These are phyloP conservation scores for Ploceus nigricollis DNA, from an alignment of 2,113 vertebrate genomes.

Conservation along the genomic window DNA sequence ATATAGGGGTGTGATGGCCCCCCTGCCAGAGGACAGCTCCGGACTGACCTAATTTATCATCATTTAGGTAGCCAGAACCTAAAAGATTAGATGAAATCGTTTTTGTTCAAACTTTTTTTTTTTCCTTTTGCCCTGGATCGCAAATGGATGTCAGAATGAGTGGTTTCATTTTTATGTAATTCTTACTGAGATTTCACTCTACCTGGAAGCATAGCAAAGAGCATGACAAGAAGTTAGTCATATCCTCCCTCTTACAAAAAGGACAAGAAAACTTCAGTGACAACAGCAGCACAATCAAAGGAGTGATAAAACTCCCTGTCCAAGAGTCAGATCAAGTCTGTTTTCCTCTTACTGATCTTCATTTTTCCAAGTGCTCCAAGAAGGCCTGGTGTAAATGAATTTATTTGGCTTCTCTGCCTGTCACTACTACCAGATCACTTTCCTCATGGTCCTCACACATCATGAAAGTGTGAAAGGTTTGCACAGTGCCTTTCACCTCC, in stretches of 20 bases:
- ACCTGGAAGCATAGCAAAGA: neutral
- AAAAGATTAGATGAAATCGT: neutral
- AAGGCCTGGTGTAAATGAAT: neutral
- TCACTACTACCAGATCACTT: neutral
- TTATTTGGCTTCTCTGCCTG: neutral
- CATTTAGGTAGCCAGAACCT: neutral
- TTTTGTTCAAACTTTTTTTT: neutral
- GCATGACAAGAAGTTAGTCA: neutral
- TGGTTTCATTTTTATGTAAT: neutral
- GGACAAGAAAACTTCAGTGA: neutral
- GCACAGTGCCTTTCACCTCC: accelerated
- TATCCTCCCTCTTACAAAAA: neutral
- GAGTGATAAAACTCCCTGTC: neutral
- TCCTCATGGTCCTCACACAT: neutral
- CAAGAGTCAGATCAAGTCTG: neutral
- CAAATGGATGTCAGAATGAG: neutral
- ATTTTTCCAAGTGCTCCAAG: neutral
- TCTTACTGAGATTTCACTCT: neutral
- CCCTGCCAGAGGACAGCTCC: neutral
- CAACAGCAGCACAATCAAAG: neutral
- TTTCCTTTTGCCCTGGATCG: neutral
- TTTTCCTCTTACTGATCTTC: neutral
- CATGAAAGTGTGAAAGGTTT: neutral
- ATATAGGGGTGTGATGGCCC: neutral
- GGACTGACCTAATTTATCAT: neutral